phyloP scores from a whole-genome alignment of 2,113 vertebrate genomes.

The Columba livia region DNA sequence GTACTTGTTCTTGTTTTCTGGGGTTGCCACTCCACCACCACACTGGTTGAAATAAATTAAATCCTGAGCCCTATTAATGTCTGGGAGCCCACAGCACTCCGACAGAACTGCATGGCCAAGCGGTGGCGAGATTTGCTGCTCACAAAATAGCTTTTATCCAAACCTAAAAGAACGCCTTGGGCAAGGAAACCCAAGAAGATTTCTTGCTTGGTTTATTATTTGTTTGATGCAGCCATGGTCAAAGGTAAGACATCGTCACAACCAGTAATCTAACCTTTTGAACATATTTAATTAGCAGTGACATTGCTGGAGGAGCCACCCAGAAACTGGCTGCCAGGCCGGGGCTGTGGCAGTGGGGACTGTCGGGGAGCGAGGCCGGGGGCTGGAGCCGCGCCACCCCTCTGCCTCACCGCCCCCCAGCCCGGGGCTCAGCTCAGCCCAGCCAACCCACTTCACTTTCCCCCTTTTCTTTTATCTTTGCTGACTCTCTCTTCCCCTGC shows the following conservation, averaged over 20 bases:
- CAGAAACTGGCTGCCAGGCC: slow-evolving; percentile 9
- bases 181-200: background rate
- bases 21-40: background rate
- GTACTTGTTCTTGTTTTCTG: background rate
- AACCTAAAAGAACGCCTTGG: background rate
- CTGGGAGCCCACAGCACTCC: background rate
- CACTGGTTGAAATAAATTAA: background rate
- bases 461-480: background rate
- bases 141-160: background rate
- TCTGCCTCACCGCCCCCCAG: background rate
- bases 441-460: background rate
- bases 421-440: background rate
- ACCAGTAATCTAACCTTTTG: slow-evolving; percentile 7
- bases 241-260: background rate
- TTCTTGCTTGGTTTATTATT: slow-evolving; percentile 4
- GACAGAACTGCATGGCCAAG: background rate
- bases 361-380: background rate
- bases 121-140: background rate
- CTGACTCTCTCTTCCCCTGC: background rate
- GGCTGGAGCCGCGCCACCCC: too few species aligned
- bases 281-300: slow-evolving; percentile 34
- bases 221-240: slow-evolving; percentile 10
- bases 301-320: slow-evolving; percentile 50
- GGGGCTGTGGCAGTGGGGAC: background rate
- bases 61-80: background rate